Conservation (phyloP, 2,797 vertebrate species). For the Mionectes olivaceus region DNA sequence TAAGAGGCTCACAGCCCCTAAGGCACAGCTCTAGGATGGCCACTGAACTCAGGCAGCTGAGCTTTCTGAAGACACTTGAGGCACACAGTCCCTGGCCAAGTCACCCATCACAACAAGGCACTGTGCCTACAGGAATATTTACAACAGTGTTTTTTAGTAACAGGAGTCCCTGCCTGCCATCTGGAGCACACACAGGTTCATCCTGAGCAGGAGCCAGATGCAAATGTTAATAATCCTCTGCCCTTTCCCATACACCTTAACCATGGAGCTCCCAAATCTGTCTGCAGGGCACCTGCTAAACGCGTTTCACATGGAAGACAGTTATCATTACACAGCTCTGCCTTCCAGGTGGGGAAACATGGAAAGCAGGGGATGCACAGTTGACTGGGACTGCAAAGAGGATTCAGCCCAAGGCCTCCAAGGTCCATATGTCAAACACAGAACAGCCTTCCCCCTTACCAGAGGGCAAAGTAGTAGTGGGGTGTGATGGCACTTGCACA, state of each 20-base stretch:
- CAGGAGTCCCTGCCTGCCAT: neutral
- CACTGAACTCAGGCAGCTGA: neutral
- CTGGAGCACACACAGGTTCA: neutral
- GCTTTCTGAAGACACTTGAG: neutral
- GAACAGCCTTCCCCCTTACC: neutral
- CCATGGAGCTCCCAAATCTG: neutral
- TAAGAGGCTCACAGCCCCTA: neutral
- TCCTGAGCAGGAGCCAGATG: neutral
- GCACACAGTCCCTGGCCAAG: neutral
- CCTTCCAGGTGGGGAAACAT: neutral
- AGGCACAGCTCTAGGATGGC: neutral
- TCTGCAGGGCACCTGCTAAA: neutral
- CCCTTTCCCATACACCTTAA: neutral
- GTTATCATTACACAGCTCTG: neutral
- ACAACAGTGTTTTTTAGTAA: neutral
- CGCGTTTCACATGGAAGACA: neutral
- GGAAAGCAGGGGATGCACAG: neutral
- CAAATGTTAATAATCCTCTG: neutral
- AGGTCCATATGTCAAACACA: neutral
- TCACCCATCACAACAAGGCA: neutral
- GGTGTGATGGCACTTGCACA: neutral
- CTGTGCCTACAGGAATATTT: neutral
- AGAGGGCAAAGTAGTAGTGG: neutral
- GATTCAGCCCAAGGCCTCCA: neutral
- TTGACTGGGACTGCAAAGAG: neutral